These are phyloP conservation scores for Octodonta nipae DNA, from an alignment of 2,888 invertebrate species.

Conservation along the genomic window DNA sequence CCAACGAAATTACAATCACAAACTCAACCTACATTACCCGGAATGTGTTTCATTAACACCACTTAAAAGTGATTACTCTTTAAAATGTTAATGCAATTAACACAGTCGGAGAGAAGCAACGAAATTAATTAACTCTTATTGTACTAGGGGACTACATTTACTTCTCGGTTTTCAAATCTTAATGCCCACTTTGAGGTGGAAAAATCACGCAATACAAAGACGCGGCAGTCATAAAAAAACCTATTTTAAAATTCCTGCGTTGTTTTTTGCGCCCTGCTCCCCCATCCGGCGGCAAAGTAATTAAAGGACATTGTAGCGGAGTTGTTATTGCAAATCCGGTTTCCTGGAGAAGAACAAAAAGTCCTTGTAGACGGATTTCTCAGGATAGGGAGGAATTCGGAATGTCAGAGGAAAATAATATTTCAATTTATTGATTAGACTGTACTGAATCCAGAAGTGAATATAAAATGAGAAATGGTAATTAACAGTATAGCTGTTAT, in stretches of 20 bases:
- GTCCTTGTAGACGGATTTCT: no score
- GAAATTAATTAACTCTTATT: constrained; percentile 14
- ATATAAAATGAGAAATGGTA: no score
- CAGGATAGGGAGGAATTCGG: no score
- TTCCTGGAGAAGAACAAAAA: constrained; percentile 5
- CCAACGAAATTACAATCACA: background rate
- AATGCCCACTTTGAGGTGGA: constrained; percentile 12
- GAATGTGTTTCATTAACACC: constrained; percentile 4
- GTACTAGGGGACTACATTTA: constrained; percentile 6
- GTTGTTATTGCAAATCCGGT: constrained; percentile 16
- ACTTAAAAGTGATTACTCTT: constrained; percentile 18
- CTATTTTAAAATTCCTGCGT: constrained; percentile 6
- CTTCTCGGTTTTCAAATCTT: constrained; percentile 10
- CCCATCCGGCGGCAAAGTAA: constrained; percentile 14
- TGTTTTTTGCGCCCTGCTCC: constrained; percentile 4
- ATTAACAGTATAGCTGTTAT: no score
- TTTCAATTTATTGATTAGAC: no score
- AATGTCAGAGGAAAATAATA: no score
- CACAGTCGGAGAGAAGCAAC: constrained; percentile 11
- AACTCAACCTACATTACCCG: constrained; percentile 2
- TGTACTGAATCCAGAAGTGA: no score
- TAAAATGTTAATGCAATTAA: constrained; percentile 22
- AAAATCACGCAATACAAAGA: constrained; percentile 10
- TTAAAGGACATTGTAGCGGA: constrained; percentile 12
- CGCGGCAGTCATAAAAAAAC: constrained; percentile 9